Base-by-base conservation (phyloP, 2,113 vertebrate genomes). In the Marmota flaviventris region DNA sequence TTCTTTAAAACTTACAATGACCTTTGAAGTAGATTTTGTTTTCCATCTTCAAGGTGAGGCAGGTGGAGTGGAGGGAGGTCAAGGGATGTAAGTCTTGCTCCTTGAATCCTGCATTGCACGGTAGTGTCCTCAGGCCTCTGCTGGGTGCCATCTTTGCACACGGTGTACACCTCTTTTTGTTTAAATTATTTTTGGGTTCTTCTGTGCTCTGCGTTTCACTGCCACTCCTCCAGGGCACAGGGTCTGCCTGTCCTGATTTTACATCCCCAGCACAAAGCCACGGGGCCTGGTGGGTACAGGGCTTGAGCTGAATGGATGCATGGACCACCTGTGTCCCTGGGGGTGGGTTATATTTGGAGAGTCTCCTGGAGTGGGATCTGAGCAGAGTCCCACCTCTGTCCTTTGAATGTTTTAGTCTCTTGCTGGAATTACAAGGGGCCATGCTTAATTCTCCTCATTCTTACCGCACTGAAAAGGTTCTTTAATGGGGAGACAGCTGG, bases 1-100 rank as follows among this genome's bases (percentile, higher is more conserved):
- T 91, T 34, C 73, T 63, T 84, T 87, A 91, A 91, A 78, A 86
- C 42, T 75, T 85, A 4, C 3, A 34, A 58, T 14, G 34, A 90
- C 8, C 25, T 91, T 73, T 45, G 2, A 69, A 78, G 34, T 8
- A 51, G 61, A 73, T 39, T 51, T 0, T 6, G 34, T 32, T 69
- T 67, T 95, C 61, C 45, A 16, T 37, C 78, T 93, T 78, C 72
- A 76, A 76, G 45, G 32, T 1, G 61, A 95, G 83, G 78, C 51
- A 45, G 24, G 12, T 3, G 75, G 93, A n/a, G 83, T 32, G 0
- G 18, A 53, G 37, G 91, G 42, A 67, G 16, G 25, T 45, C 51
- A n/a, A 14, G 1, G 4, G 12, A 79, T 4, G 0, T 6, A 61
- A 58, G 45, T n/a, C 70, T 91, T 27, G 32, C 29, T 79, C 45